These are phyloP conservation scores for Zosterops hypoxanthus DNA, from an alignment of 2,113 vertebrate genomes.

Conservation along the genomic window DNA sequence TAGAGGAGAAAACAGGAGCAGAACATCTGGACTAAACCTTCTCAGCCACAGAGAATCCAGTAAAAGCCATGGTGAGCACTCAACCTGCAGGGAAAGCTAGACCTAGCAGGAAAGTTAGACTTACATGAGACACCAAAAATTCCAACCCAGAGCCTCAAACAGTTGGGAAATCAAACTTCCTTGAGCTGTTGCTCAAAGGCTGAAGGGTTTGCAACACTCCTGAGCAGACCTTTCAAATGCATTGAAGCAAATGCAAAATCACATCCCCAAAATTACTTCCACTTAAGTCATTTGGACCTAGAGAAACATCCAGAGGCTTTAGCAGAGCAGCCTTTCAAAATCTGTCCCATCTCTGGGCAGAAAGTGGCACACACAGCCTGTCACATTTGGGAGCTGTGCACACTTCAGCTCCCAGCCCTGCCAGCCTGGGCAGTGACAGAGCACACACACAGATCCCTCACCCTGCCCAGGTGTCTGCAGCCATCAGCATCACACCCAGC, in stretches of 20 bases:
- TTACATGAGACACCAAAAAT: not conserved
- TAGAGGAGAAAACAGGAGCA: not conserved
- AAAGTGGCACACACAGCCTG: not conserved
- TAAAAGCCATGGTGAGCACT: accelerated
- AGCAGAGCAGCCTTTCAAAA: not conserved
- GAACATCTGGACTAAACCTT: not conserved
- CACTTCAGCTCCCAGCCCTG: not conserved
- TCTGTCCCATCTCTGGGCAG: not conserved
- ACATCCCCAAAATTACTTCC: slow-evolving; percentile 24
- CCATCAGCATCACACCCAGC: not conserved
- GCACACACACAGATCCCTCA: not conserved
- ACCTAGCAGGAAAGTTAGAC: not conserved
- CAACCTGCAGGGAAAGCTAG: not conserved
- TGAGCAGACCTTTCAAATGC: not conserved
- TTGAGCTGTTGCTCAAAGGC: not conserved
- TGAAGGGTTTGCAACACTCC: not conserved
- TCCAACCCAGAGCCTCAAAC: not conserved
- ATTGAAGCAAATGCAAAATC: slow-evolving; percentile 12
- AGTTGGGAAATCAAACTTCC: not conserved
- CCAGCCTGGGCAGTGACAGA: not conserved
- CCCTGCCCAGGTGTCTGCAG: not conserved
- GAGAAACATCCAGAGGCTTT: not conserved
- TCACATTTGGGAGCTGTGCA: not conserved
- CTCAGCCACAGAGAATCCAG: not conserved
- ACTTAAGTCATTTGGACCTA: not conserved